Conservation (phyloP, 1,140 invertebrate species). For the Nymphalis io region DNA sequence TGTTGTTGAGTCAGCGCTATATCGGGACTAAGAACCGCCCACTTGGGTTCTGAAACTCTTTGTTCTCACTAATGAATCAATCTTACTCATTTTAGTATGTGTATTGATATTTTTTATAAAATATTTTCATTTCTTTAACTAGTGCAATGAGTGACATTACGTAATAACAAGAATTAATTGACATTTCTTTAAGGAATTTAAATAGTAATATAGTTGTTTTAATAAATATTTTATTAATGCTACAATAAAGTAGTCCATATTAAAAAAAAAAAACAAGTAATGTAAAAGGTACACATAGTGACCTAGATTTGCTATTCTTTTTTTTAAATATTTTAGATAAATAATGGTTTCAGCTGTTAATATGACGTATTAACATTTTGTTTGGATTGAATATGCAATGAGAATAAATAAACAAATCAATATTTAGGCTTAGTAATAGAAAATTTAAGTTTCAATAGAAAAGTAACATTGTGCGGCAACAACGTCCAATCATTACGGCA, state of each 20-base stretch:
- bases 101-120: neutral
- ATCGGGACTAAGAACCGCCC: slow-evolving; percentile 50
- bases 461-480: neutral
- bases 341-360: neutral
- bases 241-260: no score
- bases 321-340: neutral
- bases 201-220: no score
- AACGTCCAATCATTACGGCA: slow-evolving; percentile 18
- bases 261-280: no score
- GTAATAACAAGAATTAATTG: neutral
- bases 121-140: neutral
- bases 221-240: no score
- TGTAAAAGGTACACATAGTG: neutral
- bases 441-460: neutral
- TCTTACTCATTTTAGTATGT: slow-evolving; percentile 13
- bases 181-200: neutral
- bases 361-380: no score
- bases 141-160: neutral
- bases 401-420: no score
- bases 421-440: no score
- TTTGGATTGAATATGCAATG: no score
- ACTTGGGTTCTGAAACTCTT: slow-evolving; percentile 31
- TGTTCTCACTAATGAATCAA: slow-evolving; percentile 24
- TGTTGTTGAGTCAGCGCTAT: slow-evolving; percentile 54
- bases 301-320: neutral